A percentile compares a stretch with the other conserved stretches of the same genome.
phyloP scores from a whole-genome alignment of 2,888 invertebrate species.

The Dexiosoma caninum region DNA sequence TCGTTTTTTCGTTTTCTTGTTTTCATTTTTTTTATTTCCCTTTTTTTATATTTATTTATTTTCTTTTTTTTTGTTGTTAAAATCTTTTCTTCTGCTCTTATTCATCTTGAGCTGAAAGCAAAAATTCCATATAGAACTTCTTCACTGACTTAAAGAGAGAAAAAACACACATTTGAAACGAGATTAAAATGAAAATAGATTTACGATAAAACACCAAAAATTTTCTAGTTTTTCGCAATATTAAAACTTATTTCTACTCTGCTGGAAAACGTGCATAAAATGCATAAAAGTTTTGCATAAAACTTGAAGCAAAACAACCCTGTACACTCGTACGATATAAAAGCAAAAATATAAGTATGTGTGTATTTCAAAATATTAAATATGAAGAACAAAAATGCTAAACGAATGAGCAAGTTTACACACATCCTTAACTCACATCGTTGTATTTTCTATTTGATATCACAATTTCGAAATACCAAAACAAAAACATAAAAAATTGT shows the following conservation, averaged over 20 bases:
- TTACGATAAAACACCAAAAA: neutral
- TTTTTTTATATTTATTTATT: too few relatives aligned
- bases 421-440: conserved; percentile 9
- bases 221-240: neutral
- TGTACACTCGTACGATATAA: neutral
- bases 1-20: too few relatives aligned
- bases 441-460: conserved; percentile 1
- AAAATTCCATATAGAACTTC: conserved; percentile 4
- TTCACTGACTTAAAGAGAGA: too few relatives aligned
- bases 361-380: neutral
- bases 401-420: neutral
- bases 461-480: neutral
- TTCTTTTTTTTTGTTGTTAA: neutral
- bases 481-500: neutral
- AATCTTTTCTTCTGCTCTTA: neutral
- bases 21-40: too few relatives aligned
- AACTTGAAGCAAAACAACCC: neutral
- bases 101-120: neutral
- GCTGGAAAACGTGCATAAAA: conserved; percentile 44
- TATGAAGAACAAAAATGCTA: conserved; percentile 8
- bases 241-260: conserved; percentile 33
- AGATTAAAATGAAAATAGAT: conserved; percentile 33
- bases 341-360: neutral
- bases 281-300: conserved; percentile 45
- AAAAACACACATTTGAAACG: conserved; percentile 1